Evolutionary conservation across 35 echinoderm and acorn worm species (phyloP), one percentile per base, ranked within the genome.

Genomic region (Diadema setosum): DNA sequence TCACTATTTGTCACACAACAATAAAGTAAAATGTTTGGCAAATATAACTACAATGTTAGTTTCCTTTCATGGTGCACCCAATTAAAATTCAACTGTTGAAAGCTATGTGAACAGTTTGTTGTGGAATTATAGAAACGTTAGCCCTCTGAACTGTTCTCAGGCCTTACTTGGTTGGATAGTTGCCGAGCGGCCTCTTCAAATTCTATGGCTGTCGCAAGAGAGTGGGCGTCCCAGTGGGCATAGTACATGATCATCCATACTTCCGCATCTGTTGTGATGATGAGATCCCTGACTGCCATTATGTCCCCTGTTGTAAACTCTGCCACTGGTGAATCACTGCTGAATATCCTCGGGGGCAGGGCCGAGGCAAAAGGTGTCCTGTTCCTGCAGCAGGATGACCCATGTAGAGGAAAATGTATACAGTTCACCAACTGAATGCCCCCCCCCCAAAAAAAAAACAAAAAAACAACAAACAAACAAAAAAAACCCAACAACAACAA

Each of bases 171-270:
- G 43, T 80, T 55, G 21, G 74, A 15, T 57, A 99, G 59, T 81
- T 92, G 30, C 45, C 43, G 87, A 15, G 96, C 92, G 1, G 87
- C 76, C 15, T 70, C 84, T 65, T 99, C 93, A 92, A 92, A 95
- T 39, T 99, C 89, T 15, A 59, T 34, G 24, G 90, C 92, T 45
- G 88, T 55, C 57, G 89, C 82, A 40, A 94, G 31, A 3, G 92
- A 99, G 34, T 82, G 81, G 18, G 88, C 90, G 86, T 99, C 96
- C 96, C 96, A 99, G 49, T 94, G 96, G 29, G 96, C 96, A 87
- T 99, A 99, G 83, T 95, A 99, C 96, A 99, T 94, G 18, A 94
- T 90, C 52, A 99, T 61, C 80, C 56, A 94, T 18, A 90, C 81
- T 9, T 99, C 96, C 4, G 86, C 63, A 41, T 46, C 83, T 21